Base-by-base conservation (phyloP, 2,113 vertebrate genomes). In the Oenanthe melanoleuca region DNA sequence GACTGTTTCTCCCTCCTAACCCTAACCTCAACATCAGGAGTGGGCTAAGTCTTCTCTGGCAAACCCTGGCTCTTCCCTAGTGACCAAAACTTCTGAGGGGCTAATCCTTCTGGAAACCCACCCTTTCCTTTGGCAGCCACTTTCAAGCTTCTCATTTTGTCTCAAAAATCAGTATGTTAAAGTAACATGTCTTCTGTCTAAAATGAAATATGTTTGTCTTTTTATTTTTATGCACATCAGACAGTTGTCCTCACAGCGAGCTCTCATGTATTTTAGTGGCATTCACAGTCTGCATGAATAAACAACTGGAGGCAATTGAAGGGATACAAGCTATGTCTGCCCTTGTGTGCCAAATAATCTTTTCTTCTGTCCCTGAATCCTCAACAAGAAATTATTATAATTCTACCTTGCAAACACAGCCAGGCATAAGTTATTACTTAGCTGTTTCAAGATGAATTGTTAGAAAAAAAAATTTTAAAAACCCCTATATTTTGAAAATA, bases 201-300 rank as follows among this genome's bases (percentile, higher is more conserved):
- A 73, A 96, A 59, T 78, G 52, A 78, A 93, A 52, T 64, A 88
- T 21, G 34, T 52, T 70, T 84, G 19, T 72, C 66, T 82, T 65
- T 86, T 81, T 73, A 44, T 78, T 89, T 94, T 74, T 69, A 42
- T 69, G 45, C 1, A 2, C 50, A 70, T 77, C 78, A 57, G 74
- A 67, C 66, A 33, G 61, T 85, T 89, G 77, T 88, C 74, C 79
- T 89, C 63, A 38, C 16, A 40, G 69, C 0, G 3, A 91, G 53
- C 28, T 45, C 73, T 84, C 44, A 19, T 52, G 52, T 89, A 83
- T 89, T 95, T 95, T 77, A 83, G 71, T 88, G 79, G 42, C 52
- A 85, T 93, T 91, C 91, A 89, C 70, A 80, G 38, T 77, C 85
- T 94, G 74, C 79, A 80, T 70, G 82, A 93, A 86, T 89, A 88